These are phyloP conservation scores for Strigamia transsilvanica DNA, from an alignment of 2,888 invertebrate species.

Conservation along the genomic window DNA sequence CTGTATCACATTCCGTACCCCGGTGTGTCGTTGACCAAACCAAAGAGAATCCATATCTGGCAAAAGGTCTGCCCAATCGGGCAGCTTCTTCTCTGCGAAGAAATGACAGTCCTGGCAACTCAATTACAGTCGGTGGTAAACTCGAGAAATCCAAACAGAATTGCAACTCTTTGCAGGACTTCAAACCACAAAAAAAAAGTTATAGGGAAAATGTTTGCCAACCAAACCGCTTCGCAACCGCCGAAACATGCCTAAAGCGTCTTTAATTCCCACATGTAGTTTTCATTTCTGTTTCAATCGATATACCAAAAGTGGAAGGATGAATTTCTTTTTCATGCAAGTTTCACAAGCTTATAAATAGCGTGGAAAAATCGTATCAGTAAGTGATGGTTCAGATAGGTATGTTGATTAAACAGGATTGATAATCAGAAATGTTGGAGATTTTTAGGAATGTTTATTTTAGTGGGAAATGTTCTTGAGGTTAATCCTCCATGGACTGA, in stretches of 20 bases:
- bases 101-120: constrained; percentile 38
- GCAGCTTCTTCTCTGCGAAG: background rate
- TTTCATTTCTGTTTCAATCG: constrained; percentile 36
- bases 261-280: constrained; percentile 44
- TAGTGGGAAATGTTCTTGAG: too few species aligned
- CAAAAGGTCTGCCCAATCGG: constrained; percentile 26
- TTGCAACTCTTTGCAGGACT: constrained; percentile 7
- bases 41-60: constrained; percentile 33
- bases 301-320: background rate
- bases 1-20: background rate
- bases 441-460: too few species aligned
- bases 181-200: background rate
- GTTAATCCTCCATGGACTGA: too few species aligned
- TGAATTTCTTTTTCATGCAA: background rate
- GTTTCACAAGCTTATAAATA: background rate
- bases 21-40: constrained; percentile 5
- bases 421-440: too few species aligned
- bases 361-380: background rate
- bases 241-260: constrained; percentile 9
- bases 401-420: background rate
- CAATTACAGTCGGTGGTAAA: constrained; percentile 30
- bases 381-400: background rate
- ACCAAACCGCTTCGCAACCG: background rate
- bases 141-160: constrained; percentile 47
- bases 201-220: background rate